Percentiles rank a stretch among this genome's conserved stretches.
Evolutionary conservation across 2,113 vertebrate species (phyloP).

Genomic region (Phalacrocorax aristotelis): DNA sequence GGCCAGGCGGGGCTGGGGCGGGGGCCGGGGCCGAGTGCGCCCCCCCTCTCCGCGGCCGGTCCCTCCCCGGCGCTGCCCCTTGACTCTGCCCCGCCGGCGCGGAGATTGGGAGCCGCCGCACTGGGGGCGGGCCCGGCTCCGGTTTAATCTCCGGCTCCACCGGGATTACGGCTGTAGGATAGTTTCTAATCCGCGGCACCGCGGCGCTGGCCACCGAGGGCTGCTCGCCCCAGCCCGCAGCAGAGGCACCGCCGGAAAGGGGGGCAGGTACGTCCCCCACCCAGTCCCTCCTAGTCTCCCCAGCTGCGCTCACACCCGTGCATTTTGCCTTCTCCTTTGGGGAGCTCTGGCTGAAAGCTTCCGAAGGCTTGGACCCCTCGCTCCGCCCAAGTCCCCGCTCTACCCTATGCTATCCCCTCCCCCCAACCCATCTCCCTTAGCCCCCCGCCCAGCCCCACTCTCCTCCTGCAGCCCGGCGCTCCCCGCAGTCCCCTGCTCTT

Average conservation of each 20-base stretch:
- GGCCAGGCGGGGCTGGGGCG: not conserved
- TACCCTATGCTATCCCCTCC: too few relatives aligned
- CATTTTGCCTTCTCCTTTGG: too few relatives aligned
- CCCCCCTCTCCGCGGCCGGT: too few relatives aligned
- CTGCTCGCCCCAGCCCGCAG: not conserved
- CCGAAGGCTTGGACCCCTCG: too few relatives aligned
- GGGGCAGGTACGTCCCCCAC: not conserved
- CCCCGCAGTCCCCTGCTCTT: not conserved
- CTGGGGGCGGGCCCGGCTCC: conserved; percentile 21
- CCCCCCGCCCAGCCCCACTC: not conserved
- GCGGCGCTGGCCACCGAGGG: not conserved
- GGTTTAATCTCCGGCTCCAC: conserved; percentile 58
- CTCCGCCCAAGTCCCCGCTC: too few relatives aligned
- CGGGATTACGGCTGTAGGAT: conserved; percentile 28
- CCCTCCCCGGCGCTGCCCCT: too few relatives aligned
- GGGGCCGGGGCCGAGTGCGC: too few relatives aligned
- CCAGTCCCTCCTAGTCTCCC: not conserved
- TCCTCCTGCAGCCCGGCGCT: not conserved
- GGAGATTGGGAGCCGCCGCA: too few relatives aligned
- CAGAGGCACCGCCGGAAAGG: not conserved
- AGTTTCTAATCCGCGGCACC: not conserved
- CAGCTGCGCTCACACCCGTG: too few relatives aligned
- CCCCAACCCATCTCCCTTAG: not conserved
- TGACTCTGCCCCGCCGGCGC: too few relatives aligned
- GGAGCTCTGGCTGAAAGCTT: too few relatives aligned